phyloP scores from a whole-genome alignment of 2,113 vertebrate genomes.

The Ailuropoda melanoleuca region DNA sequence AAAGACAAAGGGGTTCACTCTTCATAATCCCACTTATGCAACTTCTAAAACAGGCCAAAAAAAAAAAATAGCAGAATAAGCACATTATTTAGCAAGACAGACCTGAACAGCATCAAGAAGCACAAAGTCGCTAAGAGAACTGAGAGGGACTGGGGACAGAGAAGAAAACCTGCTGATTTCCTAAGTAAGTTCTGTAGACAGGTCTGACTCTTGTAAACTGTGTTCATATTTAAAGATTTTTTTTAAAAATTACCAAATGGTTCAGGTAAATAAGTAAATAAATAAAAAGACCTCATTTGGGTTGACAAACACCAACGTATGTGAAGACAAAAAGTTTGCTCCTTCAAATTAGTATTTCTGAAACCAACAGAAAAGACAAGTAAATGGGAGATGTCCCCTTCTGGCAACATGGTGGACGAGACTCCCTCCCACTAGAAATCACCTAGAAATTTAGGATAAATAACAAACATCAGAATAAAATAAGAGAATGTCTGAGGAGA shows the following conservation, averaged over 20 bases:
- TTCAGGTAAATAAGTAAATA: background rate
- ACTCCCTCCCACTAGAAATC: background rate
- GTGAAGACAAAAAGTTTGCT: background rate
- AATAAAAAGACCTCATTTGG: background rate
- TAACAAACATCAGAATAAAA: background rate
- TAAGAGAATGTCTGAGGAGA: background rate
- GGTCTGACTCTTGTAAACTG: background rate
- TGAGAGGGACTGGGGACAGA: background rate
- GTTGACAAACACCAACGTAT: background rate
- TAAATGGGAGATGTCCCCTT: background rate
- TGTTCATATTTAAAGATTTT: background rate
- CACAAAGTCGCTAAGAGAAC: background rate
- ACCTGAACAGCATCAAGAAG: background rate
- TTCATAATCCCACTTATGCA: too few relatives aligned
- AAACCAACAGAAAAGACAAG: background rate
- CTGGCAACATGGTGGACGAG: rapidly evolving
- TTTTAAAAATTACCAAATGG: background rate
- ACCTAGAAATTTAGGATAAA: background rate
- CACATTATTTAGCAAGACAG: background rate
- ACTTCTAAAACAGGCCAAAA: background rate
- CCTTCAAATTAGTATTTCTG: background rate
- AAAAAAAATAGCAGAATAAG: background rate
- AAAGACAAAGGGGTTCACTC: background rate
- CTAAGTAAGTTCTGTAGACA: background rate
- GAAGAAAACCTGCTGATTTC: background rate